Conservation (phyloP, 2,797 vertebrate species). For the Crossoptilon crossoptilon region DNA sequence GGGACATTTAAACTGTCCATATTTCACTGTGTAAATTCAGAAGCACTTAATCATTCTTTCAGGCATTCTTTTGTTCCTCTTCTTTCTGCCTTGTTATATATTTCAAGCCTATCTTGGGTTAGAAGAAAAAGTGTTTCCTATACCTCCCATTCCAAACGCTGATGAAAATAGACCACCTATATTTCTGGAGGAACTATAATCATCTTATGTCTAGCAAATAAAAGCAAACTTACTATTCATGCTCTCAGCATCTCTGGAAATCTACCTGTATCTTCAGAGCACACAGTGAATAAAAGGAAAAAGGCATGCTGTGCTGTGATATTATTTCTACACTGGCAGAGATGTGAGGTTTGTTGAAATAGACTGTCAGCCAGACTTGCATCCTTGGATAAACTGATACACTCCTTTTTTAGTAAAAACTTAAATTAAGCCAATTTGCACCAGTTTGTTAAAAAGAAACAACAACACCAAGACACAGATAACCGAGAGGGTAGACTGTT, state of each 20-base stretch:
- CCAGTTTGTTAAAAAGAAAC: not conserved
- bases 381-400: not conserved
- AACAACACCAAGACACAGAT: not conserved
- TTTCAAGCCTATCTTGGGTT: not conserved
- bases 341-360: not conserved
- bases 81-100: conserved; percentile 40
- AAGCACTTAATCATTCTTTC: conserved; percentile 80
- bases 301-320: accelerated
- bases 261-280: not conserved
- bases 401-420: not conserved
- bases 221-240: not conserved
- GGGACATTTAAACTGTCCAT: conserved; percentile 81
- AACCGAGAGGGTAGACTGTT: not conserved
- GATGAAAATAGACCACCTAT: not conserved
- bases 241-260: not conserved
- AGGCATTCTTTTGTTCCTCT: conserved; percentile 64
- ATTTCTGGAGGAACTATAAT: not conserved
- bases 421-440: not conserved
- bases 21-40: conserved; percentile 80
- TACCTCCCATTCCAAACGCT: not conserved
- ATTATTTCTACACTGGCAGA: not conserved
- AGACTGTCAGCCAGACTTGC: not conserved
- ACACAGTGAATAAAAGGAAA: not conserved
- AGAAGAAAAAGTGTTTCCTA: not conserved
- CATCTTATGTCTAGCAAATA: not conserved